Base-by-base conservation (phyloP, 2,797 vertebrate genomes). In the Neosilurus mollespiculum region DNA sequence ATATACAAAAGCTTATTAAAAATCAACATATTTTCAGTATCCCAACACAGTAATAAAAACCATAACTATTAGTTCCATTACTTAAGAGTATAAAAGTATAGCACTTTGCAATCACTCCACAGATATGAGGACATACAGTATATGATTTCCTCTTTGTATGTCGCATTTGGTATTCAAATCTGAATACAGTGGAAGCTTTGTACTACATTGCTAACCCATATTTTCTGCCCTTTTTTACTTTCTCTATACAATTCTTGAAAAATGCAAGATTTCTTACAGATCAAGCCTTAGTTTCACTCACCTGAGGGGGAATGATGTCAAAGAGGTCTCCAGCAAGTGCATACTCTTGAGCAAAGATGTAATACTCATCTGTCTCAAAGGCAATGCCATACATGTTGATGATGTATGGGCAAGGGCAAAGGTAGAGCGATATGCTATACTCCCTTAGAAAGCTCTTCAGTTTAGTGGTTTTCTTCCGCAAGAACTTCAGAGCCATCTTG, bases 221-320 rank as follows among this genome's bases (percentile, higher is more conserved):
- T 24, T 62, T 62, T 15, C 58, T 16, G 2, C 14, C 12, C 1
- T 37, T 43, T 76, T 37, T 59, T 37, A 75, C 72, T 16, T 20
- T 34, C 24, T 56, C 53, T 4, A 75, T 14, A 76, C 18, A 76
- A 20, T 37, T 59, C 5, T 16, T 58, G 72, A 76, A 58, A 76
- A 22, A 58, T 58, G 10, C 16, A 30, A 37, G 20, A 76, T 22
- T 76, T 20, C 30, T 37, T 51, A 53, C n/a, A 1, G 22, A 66
- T 67, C 43, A 18, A 51, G 14, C 37, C 49, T 82, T 8, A 9
- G 10, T 18, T 58, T 59, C 54, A 51, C 84, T 89, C 88, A 96
- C 95, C 95, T 96, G 95, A 16, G 95, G 95, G 24, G 95, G 95
- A 87, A 96, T 96, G 86, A 96, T 96, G 65, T 96, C 95, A 10